Percentiles rank a stretch among this genome's conserved stretches.
Conservation (phyloP, 2,113 vertebrate genomes). For the Furnarius figulus region DNA sequence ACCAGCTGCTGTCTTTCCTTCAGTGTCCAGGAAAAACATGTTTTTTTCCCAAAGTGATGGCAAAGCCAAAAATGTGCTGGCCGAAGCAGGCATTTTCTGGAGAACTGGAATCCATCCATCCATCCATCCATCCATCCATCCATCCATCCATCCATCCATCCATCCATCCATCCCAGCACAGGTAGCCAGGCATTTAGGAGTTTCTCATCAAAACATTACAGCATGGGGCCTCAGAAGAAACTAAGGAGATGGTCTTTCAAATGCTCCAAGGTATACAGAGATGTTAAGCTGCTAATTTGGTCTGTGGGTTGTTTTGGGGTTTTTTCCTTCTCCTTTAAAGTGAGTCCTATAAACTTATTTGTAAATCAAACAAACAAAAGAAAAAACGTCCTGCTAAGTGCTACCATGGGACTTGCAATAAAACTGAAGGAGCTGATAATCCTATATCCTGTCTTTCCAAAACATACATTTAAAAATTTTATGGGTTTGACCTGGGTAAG, state of each 20-base stretch:
- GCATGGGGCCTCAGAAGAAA: neutral
- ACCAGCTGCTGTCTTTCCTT: neutral
- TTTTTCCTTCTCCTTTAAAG: neutral
- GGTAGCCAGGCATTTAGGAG: neutral
- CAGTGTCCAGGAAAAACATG: accelerated
- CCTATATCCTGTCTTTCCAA: neutral
- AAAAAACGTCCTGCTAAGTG: neutral
- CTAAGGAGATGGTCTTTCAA: neutral
- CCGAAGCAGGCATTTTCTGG: neutral
- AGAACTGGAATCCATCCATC: neutral
- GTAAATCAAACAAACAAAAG: neutral
- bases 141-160: too few relatives aligned
- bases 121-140: too few relatives aligned
- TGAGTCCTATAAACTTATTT: neutral
- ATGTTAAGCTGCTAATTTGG: neutral
- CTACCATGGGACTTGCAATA: neutral
- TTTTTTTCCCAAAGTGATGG: neutral
- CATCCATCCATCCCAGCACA: neutral
- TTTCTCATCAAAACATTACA: neutral
- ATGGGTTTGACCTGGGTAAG: neutral
- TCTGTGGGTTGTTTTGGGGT: neutral
- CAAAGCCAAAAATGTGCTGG: neutral
- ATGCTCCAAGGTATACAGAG: neutral
- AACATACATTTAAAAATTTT: neutral
- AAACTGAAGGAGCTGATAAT: neutral